Percentiles rank a stretch among this genome's conserved stretches.
These are phyloP conservation scores for Imbricaverruca yamaguchii DNA, from an alignment of 2,888 invertebrate species.

Conservation along the genomic window DNA sequence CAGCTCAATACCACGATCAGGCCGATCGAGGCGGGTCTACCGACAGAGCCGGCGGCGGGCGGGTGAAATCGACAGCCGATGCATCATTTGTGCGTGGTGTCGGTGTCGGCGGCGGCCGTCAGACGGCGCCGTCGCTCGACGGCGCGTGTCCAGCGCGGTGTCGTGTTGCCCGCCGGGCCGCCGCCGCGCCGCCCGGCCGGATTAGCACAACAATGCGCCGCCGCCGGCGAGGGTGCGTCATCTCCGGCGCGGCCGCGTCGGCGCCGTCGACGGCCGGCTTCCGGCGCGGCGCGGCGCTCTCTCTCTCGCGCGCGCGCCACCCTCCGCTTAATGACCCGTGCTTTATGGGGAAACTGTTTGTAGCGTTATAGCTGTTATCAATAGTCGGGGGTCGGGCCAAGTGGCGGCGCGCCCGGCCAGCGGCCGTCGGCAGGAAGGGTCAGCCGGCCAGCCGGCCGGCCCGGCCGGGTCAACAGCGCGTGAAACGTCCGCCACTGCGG, in stretches of 20 bases:
- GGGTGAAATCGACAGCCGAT: background rate
- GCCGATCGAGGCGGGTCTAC: too few relatives aligned
- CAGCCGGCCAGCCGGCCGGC: constrained; percentile 2
- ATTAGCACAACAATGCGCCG: constrained; percentile 10
- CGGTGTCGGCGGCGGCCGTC: background rate
- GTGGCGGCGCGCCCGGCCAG: background rate
- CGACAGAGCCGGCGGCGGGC: background rate
- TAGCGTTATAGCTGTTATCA: constrained; percentile 14
- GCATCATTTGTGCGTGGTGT: background rate
- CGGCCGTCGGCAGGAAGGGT: background rate
- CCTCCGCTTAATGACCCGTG: constrained; percentile 20
- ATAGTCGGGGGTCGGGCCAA: background rate
- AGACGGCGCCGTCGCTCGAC: background rate
- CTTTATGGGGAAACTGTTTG: constrained; percentile 20
- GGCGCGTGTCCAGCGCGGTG: background rate
- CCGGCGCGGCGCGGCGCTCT: constrained; percentile 4
- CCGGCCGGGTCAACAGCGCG: background rate
- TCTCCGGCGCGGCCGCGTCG: constrained; percentile 2
- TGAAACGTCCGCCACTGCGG: background rate
- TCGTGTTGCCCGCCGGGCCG: background rate
- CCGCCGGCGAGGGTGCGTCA: constrained; percentile 10
- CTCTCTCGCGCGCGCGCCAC: background rate
- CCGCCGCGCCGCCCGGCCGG: background rate
- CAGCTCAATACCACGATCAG: too few relatives aligned
- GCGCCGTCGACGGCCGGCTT: constrained; percentile 10